Percentiles rank a stretch among this genome's conserved stretches.
Conservation (phyloP, 2,113 vertebrate species). For the Melanocharis versteri region DNA sequence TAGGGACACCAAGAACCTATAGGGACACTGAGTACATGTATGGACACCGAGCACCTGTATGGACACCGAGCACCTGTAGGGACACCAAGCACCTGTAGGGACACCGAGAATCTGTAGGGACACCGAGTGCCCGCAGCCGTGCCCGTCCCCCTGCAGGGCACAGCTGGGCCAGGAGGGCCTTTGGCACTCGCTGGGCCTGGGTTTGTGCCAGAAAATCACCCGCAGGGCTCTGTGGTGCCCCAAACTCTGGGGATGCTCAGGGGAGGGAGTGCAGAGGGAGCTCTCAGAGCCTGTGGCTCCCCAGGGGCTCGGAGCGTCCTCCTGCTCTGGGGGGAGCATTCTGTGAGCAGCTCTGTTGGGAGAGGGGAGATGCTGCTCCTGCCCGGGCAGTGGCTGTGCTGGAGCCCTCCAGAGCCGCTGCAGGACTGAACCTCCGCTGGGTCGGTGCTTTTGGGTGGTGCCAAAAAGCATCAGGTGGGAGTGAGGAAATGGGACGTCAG, state of each 20-base stretch:
- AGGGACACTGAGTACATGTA: not conserved
- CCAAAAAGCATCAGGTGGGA: not conserved
- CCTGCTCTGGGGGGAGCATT: not conserved
- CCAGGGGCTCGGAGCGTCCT: not conserved
- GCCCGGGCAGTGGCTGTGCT: not conserved
- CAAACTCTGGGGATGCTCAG: not conserved
- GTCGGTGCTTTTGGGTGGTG: not conserved
- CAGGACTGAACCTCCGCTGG: not conserved
- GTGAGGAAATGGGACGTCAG: not conserved
- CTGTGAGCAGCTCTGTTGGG: not conserved
- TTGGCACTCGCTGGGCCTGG: fast-evolving
- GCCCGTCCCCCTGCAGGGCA: not conserved
- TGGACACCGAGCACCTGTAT: fast-evolving
- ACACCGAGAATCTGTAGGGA: not conserved
- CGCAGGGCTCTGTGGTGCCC: not conserved
- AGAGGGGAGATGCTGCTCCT: not conserved
- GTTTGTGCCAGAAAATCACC: not conserved
- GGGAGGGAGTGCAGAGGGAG: not conserved
- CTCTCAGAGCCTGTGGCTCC: not conserved
- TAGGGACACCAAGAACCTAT: not conserved
- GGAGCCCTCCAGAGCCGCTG: not conserved
- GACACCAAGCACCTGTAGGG: not conserved
- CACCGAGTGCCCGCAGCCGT: not conserved
- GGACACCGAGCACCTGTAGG: not conserved
- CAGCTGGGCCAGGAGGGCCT: not conserved